Conservation (phyloP, 2,888 invertebrate species). For the Caenorhabditis sulstoni region DNA sequence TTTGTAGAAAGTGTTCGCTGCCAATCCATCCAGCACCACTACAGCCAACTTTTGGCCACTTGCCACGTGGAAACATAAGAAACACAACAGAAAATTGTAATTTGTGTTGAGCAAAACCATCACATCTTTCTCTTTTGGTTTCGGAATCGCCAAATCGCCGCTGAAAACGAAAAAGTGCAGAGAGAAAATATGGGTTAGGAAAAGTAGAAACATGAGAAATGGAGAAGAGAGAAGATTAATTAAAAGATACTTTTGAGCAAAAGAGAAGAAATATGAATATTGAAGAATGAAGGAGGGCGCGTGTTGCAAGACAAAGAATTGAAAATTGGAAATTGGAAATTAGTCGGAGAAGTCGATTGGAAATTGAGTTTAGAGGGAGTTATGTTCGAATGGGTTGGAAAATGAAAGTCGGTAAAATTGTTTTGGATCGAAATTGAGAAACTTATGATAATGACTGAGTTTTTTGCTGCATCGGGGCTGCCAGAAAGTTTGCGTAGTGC, state of each 20-base stretch:
- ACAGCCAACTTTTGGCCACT: constrained; percentile 50
- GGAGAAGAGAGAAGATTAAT: constrained; percentile 28
- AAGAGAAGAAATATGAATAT: constrained; percentile 3
- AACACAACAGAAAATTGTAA: neutral
- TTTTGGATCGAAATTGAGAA: no score
- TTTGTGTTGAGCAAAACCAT: constrained; percentile 4
- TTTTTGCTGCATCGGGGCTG: no score
- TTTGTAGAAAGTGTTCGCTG: constrained; percentile 65
- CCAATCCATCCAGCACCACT: constrained; percentile 67
- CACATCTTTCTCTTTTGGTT: constrained; percentile 3
- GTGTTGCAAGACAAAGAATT: no score
- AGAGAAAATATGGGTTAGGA: neutral
- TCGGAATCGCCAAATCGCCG: neutral
- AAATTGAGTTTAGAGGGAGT: neutral
- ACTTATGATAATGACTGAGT: no score
- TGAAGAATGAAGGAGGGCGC: neutral
- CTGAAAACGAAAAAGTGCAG: no score
- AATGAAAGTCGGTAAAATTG: no score
- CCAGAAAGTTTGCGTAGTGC: no score
- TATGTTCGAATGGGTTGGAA: no score
- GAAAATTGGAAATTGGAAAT: neutral
- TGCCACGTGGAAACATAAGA: no score
- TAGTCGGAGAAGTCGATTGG: neutral
- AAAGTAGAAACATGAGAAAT: neutral
- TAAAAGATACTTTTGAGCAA: constrained; percentile 45